Evolutionary conservation across 2,797 vertebrate genomes (phyloP), one percentile per base, ranked within the genome.

Genomic region (Karalla daura): DNA sequence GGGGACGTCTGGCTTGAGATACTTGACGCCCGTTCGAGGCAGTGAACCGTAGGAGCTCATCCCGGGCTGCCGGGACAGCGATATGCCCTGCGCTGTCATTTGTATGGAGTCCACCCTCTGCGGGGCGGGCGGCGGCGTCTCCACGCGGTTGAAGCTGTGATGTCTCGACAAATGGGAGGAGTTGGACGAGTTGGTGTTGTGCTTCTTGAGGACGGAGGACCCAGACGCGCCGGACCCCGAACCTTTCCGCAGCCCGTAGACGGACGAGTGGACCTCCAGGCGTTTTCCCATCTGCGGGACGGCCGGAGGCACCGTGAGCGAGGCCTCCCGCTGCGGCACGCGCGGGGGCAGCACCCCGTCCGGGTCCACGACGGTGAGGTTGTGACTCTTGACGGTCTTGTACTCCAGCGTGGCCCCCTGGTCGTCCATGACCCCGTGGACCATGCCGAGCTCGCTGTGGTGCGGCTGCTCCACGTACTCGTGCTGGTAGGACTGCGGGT

Each of bases 121-220:
- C 0, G 98, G 98, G 25, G 97, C 97, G 0, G 98, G 98, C 0
- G 98, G 98, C 0, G 97, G 97, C 36, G 95, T 97, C 91, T 99
- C 98, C 15, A 95, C 95, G 35, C 95, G 93, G 91, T 94, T 88
- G 50, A 98, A 98, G 91, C 98, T 98, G 91, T 96, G 97, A 89
- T 98, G 96, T 78, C 96, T 93, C 70, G 97, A 95, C 86, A 99
- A 93, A 87, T 97, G 97, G 71, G 98, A 98, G 2, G 97, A 99
- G 85, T 98, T 99, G 83, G 97, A 99, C 46, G 97, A 99, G 94
- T 99, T 99, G 86, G 97, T 98, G 91, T 99, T 99, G 93, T 98
- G 98, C 89, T 95, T 93, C 82, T 94, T 95, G 45, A 94, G 92
- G 33, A 25, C 92, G 0, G 92, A 89, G 18, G 91, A 89, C 9